Conservation (phyloP, 2,888 invertebrate species). For the Cosmopolites sordidus region DNA sequence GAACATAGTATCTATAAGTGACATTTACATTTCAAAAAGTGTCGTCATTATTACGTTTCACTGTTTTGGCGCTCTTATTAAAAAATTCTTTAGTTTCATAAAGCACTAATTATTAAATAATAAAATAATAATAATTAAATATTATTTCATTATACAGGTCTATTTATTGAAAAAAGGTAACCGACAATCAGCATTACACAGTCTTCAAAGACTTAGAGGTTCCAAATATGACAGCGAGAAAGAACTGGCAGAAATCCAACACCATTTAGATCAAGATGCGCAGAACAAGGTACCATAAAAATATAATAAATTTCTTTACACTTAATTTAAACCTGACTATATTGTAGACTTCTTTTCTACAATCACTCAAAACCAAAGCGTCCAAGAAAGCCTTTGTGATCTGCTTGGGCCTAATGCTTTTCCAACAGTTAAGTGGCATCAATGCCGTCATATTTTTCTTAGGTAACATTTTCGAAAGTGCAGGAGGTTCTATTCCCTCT, state of each 20-base stretch:
- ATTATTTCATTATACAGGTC: constrained; percentile 38
- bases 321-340: too few species aligned
- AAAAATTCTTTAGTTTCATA: too few species aligned
- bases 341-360: constrained; percentile 25
- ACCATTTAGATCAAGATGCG: constrained; percentile 22
- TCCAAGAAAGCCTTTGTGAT: constrained; percentile 61
- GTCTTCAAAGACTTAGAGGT: constrained; percentile 73
- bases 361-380: constrained; percentile 30
- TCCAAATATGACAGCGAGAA: constrained; percentile 60
- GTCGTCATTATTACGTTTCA: too few species aligned
- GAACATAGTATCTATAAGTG: too few species aligned
- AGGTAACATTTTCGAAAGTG: constrained; percentile 64
- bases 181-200: constrained; percentile 61
- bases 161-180: constrained; percentile 63
- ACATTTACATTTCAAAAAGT: too few species aligned
- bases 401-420: constrained; percentile 76
- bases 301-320: too few species aligned
- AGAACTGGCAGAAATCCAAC: constrained; percentile 48
- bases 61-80: too few species aligned
- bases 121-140: too few species aligned
- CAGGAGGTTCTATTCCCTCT: constrained; percentile 53
- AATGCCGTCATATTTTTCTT: constrained; percentile 82
- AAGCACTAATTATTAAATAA: too few species aligned
- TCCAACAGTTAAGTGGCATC: constrained; percentile 81
- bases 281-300: constrained; percentile 10